Evolutionary conservation across 2,113 vertebrate genomes (phyloP).

Genomic region (Muntiacus reevesi): DNA sequence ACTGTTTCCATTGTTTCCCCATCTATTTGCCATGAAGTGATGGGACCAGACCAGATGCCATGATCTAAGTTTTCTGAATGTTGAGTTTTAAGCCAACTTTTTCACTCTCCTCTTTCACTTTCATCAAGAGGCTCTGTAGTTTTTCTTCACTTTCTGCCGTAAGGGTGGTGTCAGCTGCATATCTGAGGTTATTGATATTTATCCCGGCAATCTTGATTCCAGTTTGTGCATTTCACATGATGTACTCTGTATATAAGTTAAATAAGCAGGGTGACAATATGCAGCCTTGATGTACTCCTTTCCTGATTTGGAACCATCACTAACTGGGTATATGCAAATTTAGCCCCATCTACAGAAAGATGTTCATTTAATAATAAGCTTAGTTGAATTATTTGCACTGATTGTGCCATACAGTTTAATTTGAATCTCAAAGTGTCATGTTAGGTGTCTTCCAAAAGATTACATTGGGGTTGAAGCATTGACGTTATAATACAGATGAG

Average conservation of each 20-base stretch:
- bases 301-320: not conserved
- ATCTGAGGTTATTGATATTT: not conserved
- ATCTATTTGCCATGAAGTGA: not conserved
- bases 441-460: constrained; percentile 18
- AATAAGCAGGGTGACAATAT: not conserved
- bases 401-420: not conserved
- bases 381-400: constrained; percentile 11
- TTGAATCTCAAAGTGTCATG: constrained; percentile 1
- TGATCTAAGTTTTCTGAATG: not conserved
- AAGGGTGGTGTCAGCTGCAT: not conserved
- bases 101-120: not conserved
- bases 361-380: constrained; percentile 13
- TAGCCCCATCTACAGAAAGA: not conserved
- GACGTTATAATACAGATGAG: not conserved
- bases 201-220: not conserved
- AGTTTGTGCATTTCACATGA: not conserved
- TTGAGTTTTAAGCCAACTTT: not conserved
- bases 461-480: not conserved
- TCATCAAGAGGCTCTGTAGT: not conserved
- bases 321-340: not conserved
- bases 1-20: not conserved
- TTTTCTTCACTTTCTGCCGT: not conserved
- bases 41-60: not conserved
- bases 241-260: not conserved
- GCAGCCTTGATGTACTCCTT: not conserved